A percentile compares a stretch with the other conserved stretches of the same genome.
Evolutionary conservation across 2,113 vertebrate genomes (phyloP).

Genomic region (Mus musculus): GRCm39 chrX:86241001-86241500

Average conservation of each 20-base stretch:
- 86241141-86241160: background rate
- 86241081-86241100: slow-evolving; percentile 35
- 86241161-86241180: slow-evolving; percentile 26
- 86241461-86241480: background rate
- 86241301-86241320: background rate
- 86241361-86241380: slow-evolving; percentile 27
- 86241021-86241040: slow-evolving; percentile 30
- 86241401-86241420: background rate
- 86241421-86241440: background rate
- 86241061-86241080: slow-evolving; percentile 30
- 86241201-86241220: background rate
- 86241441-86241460: background rate
- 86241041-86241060: background rate
- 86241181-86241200: background rate
- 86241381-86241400: background rate
- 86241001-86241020: background rate
- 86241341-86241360: slow-evolving; percentile 19
- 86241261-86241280: background rate
- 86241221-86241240: background rate
- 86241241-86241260: background rate
- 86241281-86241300: background rate
- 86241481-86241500: background rate
- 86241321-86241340: background rate
- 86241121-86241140: background rate
- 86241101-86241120: slow-evolving; percentile 54